Evolutionary conservation across 2,888 invertebrate genomes (phyloP).

Genomic region (Hypena proboscidalis): DNA sequence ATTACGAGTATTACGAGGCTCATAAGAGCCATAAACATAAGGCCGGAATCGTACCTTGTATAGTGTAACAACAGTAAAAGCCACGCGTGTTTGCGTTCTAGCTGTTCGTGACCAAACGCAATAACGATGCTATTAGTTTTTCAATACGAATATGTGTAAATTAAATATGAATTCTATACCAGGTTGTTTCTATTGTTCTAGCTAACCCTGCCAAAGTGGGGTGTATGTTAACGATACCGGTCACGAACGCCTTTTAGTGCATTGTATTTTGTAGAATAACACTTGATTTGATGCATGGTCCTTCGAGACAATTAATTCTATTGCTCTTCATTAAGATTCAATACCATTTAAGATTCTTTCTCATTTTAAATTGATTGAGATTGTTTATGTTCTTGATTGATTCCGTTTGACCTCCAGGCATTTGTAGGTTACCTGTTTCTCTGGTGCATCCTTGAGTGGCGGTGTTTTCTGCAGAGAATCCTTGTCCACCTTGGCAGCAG

Average conservation of each 20-base stretch:
- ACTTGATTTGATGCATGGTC: constrained; percentile 14
- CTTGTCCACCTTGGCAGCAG: constrained; percentile 68
- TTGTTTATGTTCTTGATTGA: constrained; percentile 9
- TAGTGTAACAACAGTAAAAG: constrained; percentile 44
- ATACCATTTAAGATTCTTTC: constrained; percentile 5
- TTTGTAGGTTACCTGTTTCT: constrained; percentile 60
- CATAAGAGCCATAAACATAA: constrained; percentile 55
- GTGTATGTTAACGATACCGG: constrained; percentile 45
- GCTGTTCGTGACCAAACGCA: constrained; percentile 67
- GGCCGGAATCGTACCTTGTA: constrained; percentile 55
- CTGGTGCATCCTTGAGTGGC: constrained; percentile 60
- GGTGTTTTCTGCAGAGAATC: constrained; percentile 62
- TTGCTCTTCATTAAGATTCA: neutral
- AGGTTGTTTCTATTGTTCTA: constrained; percentile 50
- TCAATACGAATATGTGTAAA: constrained; percentile 64
- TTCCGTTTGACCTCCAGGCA: constrained; percentile 18
- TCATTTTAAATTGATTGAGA: constrained; percentile 9
- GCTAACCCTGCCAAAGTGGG: constrained; percentile 50
- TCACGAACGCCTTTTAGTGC: constrained; percentile 47
- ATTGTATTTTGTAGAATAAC: constrained; percentile 20
- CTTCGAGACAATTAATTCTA: neutral
- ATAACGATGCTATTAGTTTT: constrained; percentile 70
- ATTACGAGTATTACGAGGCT: constrained; percentile 63
- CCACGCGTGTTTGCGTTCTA: constrained; percentile 60
- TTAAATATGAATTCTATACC: constrained; percentile 56